phyloP scores from a whole-genome alignment of 2,797 vertebrate species.

The Parambassis ranga region DNA sequence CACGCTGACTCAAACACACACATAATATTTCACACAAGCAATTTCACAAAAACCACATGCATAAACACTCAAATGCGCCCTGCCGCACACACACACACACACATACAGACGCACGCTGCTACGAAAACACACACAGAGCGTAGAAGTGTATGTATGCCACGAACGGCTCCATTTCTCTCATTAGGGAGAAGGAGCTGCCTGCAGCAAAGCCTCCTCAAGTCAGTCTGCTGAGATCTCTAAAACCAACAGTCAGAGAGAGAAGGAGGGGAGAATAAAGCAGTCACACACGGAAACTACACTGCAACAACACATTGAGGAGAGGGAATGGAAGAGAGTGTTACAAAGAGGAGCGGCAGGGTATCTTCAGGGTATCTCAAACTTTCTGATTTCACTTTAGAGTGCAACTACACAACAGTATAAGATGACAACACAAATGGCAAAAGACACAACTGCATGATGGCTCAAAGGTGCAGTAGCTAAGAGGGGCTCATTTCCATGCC shows the following conservation, averaged over 20 bases:
- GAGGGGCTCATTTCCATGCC: too few species aligned
- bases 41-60: constrained; percentile 53
- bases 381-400: not conserved
- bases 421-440: too few species aligned
- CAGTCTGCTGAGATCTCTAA: constrained; percentile 70
- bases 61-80: constrained; percentile 38
- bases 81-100: not conserved
- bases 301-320: constrained; percentile 19
- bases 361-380: constrained; percentile 6
- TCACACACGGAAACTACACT: not conserved
- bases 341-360: not conserved
- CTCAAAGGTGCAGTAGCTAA: too few species aligned
- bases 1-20: constrained; percentile 57
- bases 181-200: constrained; percentile 74
- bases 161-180: constrained; percentile 68
- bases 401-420: not conserved
- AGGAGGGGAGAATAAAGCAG: constrained; percentile 8
- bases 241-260: constrained; percentile 63
- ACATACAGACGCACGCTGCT: constrained; percentile 2
- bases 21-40: constrained; percentile 46
- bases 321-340: constrained; percentile 7
- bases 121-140: not conserved
- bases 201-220: constrained; percentile 67
- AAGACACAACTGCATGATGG: too few species aligned
- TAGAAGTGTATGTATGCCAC: constrained; percentile 22